phyloP scores from a whole-genome alignment of 2,113 vertebrate species.

The Marmota monax region DNA sequence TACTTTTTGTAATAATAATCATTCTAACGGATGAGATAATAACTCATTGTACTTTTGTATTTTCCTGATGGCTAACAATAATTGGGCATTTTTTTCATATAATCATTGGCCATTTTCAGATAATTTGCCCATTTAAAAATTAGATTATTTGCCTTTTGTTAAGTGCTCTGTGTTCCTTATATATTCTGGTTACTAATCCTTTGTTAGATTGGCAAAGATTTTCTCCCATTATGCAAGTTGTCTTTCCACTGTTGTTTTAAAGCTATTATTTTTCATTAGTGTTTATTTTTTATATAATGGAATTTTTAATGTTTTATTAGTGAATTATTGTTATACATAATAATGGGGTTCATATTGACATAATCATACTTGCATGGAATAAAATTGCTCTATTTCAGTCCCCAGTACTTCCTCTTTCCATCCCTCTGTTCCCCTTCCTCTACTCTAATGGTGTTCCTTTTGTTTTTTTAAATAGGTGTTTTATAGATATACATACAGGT shows the following conservation, averaged over 20 bases:
- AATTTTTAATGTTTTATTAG: no score
- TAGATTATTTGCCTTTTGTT: background rate
- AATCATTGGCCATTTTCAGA: background rate
- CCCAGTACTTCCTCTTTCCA: no score
- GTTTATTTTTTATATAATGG: no score
- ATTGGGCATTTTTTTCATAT: background rate
- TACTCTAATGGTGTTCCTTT: no score
- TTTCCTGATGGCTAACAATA: background rate
- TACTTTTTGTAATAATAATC: background rate
- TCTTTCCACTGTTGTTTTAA: background rate
- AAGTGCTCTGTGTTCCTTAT: background rate
- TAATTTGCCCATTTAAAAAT: background rate
- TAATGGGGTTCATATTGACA: no score
- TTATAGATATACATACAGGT: no score
- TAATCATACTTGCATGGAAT: no score
- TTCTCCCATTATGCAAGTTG: background rate
- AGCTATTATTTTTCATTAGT: background rate
- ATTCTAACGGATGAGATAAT: no score
- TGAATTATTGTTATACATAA: no score
- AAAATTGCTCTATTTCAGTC: no score
- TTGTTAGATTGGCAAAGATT: background rate
- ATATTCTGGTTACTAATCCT: background rate
- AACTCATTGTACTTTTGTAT: background rate
- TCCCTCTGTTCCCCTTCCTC: no score
- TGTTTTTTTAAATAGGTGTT: no score